Percentiles rank a stretch among this genome's conserved stretches.
phyloP scores from a whole-genome alignment of 1,140 invertebrate genomes.

The Meloidogyne chitwoodi region DNA sequence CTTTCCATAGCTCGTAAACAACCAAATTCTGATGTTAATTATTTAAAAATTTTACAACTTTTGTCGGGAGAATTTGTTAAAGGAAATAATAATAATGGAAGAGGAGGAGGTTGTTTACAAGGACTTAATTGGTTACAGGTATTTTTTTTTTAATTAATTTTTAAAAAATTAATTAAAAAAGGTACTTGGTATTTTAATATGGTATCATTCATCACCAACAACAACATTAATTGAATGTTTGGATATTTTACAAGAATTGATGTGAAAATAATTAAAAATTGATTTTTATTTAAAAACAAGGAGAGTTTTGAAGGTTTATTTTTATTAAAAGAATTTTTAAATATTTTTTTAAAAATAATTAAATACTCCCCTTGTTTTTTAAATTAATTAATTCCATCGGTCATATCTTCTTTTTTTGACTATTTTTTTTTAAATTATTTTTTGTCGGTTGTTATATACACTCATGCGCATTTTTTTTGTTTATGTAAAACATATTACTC shows the following conservation, averaged over 20 bases:
- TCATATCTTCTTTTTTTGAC: too few relatives aligned
- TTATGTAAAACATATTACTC: too few relatives aligned
- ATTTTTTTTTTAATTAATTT: not conserved
- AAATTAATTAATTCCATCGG: too few relatives aligned
- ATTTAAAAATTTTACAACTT: conserved; percentile 10
- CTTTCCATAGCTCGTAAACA: not conserved
- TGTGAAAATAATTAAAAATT: not conserved
- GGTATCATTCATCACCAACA: conserved; percentile 14
- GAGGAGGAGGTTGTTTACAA: not conserved
- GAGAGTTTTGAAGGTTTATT: too few relatives aligned
- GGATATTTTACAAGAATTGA: not conserved
- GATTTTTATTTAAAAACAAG: not conserved
- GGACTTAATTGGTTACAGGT: conserved; percentile 19
- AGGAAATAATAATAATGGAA: not conserved
- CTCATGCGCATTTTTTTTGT: too few relatives aligned
- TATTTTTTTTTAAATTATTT: too few relatives aligned
- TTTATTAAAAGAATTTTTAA: too few relatives aligned
- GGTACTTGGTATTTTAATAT: conserved; percentile 10
- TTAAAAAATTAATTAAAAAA: not conserved
- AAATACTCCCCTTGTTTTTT: too few relatives aligned
- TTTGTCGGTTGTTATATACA: too few relatives aligned
- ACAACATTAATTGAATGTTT: conserved; percentile 5
- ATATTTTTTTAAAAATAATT: too few relatives aligned
- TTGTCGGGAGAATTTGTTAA: not conserved
- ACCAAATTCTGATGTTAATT: not conserved